A percentile compares a stretch with the other conserved stretches of the same genome.
Conservation (phyloP, 23 tunicate genomes). For the Trididemnum clinides region DNA sequence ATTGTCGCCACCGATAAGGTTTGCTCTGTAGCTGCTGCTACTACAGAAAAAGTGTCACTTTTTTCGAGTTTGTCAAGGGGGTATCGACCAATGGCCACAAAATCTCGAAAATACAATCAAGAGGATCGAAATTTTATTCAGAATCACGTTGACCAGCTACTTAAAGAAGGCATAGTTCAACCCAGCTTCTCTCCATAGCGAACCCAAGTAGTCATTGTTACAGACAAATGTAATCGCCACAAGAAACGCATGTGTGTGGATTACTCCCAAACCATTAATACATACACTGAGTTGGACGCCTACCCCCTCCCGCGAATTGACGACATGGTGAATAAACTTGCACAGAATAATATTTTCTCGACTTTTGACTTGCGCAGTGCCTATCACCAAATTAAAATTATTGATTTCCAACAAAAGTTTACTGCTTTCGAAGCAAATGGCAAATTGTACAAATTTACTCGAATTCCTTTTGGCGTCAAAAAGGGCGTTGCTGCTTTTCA, state of each 20-base stretch:
- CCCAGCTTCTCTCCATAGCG: too few relatives aligned
- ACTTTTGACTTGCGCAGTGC: not conserved
- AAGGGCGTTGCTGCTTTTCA: not conserved
- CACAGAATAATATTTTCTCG: not conserved
- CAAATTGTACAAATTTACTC: not conserved
- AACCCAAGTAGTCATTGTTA: too few relatives aligned
- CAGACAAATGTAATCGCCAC: too few relatives aligned
- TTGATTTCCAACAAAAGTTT: not conserved
- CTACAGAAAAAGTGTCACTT: not conserved
- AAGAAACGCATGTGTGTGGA: too few relatives aligned
- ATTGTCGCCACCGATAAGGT: not conserved
- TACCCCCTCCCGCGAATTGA: too few relatives aligned
- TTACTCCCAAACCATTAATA: too few relatives aligned
- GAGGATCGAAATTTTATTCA: too few relatives aligned
- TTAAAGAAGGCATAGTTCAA: not conserved
- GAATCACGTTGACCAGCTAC: too few relatives aligned
- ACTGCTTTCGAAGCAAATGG: slow-evolving; percentile 1
- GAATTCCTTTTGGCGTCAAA: not conserved
- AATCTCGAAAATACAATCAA: not conserved
- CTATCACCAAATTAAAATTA: not conserved
- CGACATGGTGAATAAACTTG: not conserved
- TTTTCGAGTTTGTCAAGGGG: not conserved
- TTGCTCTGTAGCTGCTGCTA: not conserved
- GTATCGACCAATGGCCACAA: not conserved
- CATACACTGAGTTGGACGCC: too few relatives aligned